These are phyloP conservation scores for Trinectes maculatus DNA, from an alignment of 2,113 vertebrate genomes.

Conservation along the genomic window DNA sequence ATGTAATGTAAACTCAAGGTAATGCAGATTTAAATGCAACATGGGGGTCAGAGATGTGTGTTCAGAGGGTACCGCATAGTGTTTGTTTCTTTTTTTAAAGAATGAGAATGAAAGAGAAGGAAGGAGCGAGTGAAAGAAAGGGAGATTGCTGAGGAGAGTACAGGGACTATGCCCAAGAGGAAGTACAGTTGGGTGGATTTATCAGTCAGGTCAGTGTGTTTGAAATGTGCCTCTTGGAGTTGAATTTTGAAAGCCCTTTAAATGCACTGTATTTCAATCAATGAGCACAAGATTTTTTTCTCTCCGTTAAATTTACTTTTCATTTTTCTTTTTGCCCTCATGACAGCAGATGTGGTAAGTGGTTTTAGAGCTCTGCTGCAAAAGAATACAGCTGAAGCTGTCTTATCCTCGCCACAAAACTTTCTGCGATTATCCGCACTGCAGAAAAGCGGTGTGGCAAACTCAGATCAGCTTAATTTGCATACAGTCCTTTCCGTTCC, in stretches of 20 bases:
- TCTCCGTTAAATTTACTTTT: constrained; percentile 17
- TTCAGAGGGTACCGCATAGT: constrained; percentile 26
- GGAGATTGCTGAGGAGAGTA: constrained; percentile 40
- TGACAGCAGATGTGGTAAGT: constrained; percentile 37
- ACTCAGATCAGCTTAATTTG: constrained; percentile 63
- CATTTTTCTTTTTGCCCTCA: constrained; percentile 39
- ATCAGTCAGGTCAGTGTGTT: constrained; percentile 69
- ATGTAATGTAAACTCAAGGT: constrained; percentile 56
- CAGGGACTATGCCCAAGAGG: constrained; percentile 52
- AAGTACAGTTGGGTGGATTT: constrained; percentile 57
- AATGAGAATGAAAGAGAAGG: constrained; percentile 39
- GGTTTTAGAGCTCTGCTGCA: constrained; percentile 48
- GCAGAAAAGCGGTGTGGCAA: constrained; percentile 34
- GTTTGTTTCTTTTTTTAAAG: constrained; percentile 43
- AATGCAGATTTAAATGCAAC: constrained; percentile 44
- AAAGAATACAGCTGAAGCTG: constrained; percentile 38
- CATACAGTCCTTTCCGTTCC: constrained; percentile 29
- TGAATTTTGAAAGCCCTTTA: constrained; percentile 44
- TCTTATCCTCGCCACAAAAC: constrained; percentile 42
- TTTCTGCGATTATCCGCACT: constrained; percentile 49
- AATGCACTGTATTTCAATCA: constrained; percentile 37
- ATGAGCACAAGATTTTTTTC: constrained; percentile 14
- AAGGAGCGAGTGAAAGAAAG: constrained; percentile 20
- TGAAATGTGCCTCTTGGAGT: constrained; percentile 42
- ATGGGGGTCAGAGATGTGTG: constrained; percentile 23